A percentile compares a stretch with the other conserved stretches of the same genome.
Evolutionary conservation across 2,113 vertebrate genomes (phyloP).

Genomic region (Megatriorchis doriae): DNA sequence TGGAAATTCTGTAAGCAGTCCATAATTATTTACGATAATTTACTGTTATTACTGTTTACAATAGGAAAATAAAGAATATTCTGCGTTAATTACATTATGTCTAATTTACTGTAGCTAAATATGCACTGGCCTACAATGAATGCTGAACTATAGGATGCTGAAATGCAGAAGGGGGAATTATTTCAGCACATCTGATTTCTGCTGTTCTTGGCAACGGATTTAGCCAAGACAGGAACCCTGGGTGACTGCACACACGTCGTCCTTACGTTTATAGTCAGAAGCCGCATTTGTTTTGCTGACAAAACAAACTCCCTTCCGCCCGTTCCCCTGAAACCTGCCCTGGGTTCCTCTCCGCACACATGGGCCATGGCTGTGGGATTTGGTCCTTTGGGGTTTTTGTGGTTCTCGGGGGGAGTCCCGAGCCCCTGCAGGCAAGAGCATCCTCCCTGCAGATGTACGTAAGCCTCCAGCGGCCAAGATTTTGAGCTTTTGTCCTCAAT

Average conservation of each 20-base stretch:
- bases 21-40: constrained; percentile 53
- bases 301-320: neutral
- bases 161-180: neutral
- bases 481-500: neutral
- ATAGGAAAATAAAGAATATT: constrained; percentile 16
- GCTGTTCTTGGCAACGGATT: neutral
- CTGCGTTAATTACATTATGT: neutral
- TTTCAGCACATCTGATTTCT: neutral
- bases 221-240: neutral
- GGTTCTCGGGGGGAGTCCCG: rapidly evolving
- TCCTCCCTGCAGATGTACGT: neutral
- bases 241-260: neutral
- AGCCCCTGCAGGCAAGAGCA: neutral
- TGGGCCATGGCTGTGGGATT: rapidly evolving
- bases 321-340: rapidly evolving
- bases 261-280: neutral
- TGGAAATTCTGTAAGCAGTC: constrained; percentile 15
- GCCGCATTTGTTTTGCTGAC: neutral
- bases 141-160: neutral
- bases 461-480: neutral
- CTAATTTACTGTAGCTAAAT: constrained; percentile 6
- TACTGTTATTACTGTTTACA: constrained; percentile 4
- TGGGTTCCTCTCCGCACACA: neutral
- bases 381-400: neutral
- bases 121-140: neutral